These are phyloP conservation scores for Balaenoptera acutorostrata DNA, from an alignment of 2,113 vertebrate genomes.

Conservation along the genomic window DNA sequence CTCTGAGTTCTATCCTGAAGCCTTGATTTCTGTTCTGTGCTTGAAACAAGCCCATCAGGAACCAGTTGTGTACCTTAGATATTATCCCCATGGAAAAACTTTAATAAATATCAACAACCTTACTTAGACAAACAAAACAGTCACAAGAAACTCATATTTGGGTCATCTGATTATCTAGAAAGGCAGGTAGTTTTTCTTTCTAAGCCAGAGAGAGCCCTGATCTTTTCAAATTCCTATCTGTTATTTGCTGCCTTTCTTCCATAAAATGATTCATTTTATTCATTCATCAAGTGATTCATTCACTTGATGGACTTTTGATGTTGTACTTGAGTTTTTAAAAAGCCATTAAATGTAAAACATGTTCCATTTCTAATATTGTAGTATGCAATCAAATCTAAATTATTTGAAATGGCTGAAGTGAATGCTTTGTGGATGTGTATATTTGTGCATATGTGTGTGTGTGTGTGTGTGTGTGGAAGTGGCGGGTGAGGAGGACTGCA, in stretches of 20 bases:
- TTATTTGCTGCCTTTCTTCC: neutral
- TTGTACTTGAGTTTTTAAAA: neutral
- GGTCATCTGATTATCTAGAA: neutral
- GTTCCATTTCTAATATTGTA: neutral
- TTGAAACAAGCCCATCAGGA: neutral
- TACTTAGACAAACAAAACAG: neutral
- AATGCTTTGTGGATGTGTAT: neutral
- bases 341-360: neutral
- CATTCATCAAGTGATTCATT: neutral
- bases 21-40: neutral
- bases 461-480: too few relatives aligned
- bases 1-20: neutral
- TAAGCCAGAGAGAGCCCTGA: neutral
- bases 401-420: neutral
- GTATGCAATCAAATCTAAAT: neutral
- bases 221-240: neutral
- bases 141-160: neutral
- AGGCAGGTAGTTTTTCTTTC: neutral
- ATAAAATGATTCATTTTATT: neutral
- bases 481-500: too few relatives aligned
- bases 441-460: neutral
- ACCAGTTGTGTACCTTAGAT: neutral
- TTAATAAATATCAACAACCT: neutral
- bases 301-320: neutral
- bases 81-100: neutral